Percentiles rank a stretch among this genome's conserved stretches.
Evolutionary conservation across 2,113 vertebrate genomes (phyloP).

Genomic region (Corythaeola cristata): DNA sequence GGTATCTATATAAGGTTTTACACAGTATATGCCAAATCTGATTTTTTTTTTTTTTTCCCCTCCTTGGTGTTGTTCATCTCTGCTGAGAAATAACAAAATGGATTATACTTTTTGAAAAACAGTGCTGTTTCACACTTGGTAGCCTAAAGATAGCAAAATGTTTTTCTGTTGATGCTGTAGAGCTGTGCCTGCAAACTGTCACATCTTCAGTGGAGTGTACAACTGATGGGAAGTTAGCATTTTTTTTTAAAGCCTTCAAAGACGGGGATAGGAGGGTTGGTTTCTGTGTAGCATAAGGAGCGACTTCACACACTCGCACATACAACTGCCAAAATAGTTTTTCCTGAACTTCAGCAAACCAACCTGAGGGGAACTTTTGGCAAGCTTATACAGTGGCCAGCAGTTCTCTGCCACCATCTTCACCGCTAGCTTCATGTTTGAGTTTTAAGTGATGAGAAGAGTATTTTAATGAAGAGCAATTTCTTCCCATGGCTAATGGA

Average conservation of each 20-base stretch:
- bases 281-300: constrained; percentile 16
- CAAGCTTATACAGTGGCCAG: neutral
- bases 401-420: neutral
- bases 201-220: neutral
- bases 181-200: neutral
- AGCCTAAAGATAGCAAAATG: constrained; percentile 18
- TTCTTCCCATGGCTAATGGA: neutral
- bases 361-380: neutral
- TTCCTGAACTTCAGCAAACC: neutral
- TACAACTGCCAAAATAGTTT: neutral
- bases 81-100: neutral
- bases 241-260: neutral
- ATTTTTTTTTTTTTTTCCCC: neutral
- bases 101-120: neutral
- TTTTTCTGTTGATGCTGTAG: neutral
- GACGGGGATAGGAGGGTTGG: neutral
- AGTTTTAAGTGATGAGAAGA: neutral
- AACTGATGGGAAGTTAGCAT: neutral
- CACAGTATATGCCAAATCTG: neutral
- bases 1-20: neutral
- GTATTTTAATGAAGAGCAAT: neutral
- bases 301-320: neutral
- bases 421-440: neutral
- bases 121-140: neutral
- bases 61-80: neutral